These are phyloP conservation scores for Troglohyphantes excavatus DNA, from an alignment of 2,888 invertebrate genomes.

Conservation along the genomic window DNA sequence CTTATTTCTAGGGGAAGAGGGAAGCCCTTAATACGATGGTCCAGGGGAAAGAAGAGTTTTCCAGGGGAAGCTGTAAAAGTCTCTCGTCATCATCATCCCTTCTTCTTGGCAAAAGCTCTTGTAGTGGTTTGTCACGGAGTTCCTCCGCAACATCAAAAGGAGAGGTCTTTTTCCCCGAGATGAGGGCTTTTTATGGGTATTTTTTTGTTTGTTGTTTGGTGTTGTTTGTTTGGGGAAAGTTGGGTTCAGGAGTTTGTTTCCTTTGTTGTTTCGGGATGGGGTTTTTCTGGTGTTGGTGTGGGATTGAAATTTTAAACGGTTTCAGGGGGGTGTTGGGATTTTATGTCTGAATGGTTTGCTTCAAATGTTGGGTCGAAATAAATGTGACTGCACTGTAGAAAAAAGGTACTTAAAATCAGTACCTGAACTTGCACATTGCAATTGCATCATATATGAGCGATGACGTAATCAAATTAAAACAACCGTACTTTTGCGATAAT, in stretches of 20 bases:
- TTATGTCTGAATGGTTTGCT: too few species aligned
- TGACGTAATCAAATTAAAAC: too few species aligned
- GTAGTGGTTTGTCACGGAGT: slow-evolving; percentile 76
- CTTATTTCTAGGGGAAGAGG: slow-evolving; percentile 68
- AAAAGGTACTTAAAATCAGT: too few species aligned
- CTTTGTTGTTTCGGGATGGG: not conserved
- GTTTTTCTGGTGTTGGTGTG: not conserved
- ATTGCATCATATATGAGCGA: too few species aligned
- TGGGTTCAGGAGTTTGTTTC: slow-evolving; percentile 5
- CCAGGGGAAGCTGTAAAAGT: slow-evolving; percentile 71
- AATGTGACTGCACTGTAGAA: too few species aligned
- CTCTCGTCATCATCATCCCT: slow-evolving; percentile 53
- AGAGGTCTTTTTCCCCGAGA: slow-evolving; percentile 19
- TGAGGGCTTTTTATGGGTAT: slow-evolving; percentile 71
- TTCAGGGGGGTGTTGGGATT: too few species aligned
- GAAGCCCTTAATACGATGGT: slow-evolving; percentile 76
- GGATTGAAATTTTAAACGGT: too few species aligned
- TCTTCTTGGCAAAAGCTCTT: slow-evolving; percentile 55
- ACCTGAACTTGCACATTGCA: too few species aligned
- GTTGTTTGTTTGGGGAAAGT: slow-evolving; percentile 10
- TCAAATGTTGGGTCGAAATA: too few species aligned
- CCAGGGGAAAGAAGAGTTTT: too few species aligned
- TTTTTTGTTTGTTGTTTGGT: slow-evolving; percentile 3
- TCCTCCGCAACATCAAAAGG: slow-evolving; percentile 55
- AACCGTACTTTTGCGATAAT: too few species aligned